Base-by-base conservation (phyloP, 2,888 invertebrate species). In the Eurytoma californica region DNA sequence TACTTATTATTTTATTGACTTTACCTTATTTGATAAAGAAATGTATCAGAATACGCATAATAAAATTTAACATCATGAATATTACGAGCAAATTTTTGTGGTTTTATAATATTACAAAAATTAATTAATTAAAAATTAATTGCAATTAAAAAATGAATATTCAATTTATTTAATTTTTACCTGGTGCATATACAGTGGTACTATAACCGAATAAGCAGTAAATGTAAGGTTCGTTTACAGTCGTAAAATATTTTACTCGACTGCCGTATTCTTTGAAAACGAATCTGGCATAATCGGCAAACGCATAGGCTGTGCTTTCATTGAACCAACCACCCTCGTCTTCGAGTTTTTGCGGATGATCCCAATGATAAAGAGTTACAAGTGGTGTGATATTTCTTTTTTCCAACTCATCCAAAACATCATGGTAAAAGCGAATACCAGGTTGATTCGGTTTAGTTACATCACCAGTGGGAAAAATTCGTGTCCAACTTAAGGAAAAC, bases 141-240 rank as follows among this genome's bases (percentile, higher is more conserved):
- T 39, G 7, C 3, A 30, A 30, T 30, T 4, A 39, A 39, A 39
- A 39, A 7, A 39, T 0, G 7, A 7, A 39, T 7, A 39, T 39
- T 39, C 0, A 39, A 39, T 39, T 39, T 39, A 39, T 39, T 3
- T 39, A 39, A 39, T 60, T 4, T 4, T 30, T 61, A 65, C 84
- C 84, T 55, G 86, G 86, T 3, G 87, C 85, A 9, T 73, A 53
- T 3, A 0, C 0, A 0, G 53, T 57, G 0, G 0, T 1, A 0
- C 72, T 92, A 83, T 93, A 94, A 2, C 92, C 92, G 82, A 91
- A 90, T 78, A 91, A 85, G 84, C 93, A 93, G 53, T 92, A 90
- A 83, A 92, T 91, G 88, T 91, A 91, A 0, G 96, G 95, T 87
- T 96, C 96, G 86, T 96, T 96, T 82, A 96, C 93, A 0, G 96